Conservation (phyloP, 2,797 vertebrate genomes). For the Hirundo rustica region DNA sequence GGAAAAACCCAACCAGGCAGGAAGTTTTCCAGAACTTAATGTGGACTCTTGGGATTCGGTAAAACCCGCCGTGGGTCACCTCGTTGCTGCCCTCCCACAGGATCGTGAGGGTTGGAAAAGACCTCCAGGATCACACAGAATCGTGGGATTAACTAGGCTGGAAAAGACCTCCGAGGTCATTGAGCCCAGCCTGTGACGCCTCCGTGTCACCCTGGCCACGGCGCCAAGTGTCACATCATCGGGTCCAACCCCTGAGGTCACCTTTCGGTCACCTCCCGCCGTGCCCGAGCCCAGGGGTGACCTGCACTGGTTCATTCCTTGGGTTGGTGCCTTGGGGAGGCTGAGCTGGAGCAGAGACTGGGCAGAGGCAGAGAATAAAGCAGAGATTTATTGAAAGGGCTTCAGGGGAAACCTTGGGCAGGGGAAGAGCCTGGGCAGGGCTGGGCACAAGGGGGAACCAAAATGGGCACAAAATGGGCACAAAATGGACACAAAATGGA, state of each 20-base stretch:
- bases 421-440: neutral
- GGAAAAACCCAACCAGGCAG: neutral
- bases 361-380: no score
- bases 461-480: no score
- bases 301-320: rapidly evolving
- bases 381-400: neutral
- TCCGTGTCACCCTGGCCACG: no score
- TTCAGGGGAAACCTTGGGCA: neutral
- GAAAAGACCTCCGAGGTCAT: rapidly evolving
- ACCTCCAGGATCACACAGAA: neutral
- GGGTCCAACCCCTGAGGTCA: neutral
- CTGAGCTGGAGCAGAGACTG: neutral
- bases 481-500: no score
- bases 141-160: neutral
- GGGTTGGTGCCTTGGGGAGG: neutral
- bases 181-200: neutral
- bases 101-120: neutral
- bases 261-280: neutral
- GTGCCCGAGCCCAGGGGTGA: neutral
- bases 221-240: neutral
- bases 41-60: neutral
- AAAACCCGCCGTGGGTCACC: neutral
- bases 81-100: rapidly evolving
- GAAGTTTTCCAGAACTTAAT: neutral
- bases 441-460: no score